Percentiles rank a stretch among this genome's conserved stretches.
These are phyloP conservation scores for Platyrinchus mystaceus DNA, from an alignment of 2,797 vertebrate species.

Conservation along the genomic window DNA sequence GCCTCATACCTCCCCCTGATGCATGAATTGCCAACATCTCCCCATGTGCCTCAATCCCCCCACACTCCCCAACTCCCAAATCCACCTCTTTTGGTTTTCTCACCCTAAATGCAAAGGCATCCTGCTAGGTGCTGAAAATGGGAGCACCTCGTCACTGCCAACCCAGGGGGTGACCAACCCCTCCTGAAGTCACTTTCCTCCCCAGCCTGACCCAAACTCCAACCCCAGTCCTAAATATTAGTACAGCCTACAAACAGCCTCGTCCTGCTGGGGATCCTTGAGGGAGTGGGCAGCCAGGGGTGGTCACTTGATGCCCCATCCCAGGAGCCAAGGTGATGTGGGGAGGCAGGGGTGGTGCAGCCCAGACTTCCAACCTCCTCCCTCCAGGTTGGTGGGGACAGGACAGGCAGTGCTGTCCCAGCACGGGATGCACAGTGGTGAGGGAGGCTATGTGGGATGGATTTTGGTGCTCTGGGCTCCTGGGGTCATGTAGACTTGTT, in stretches of 20 bases:
- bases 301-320: background rate
- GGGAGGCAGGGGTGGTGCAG: background rate
- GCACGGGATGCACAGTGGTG: background rate
- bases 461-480: background rate
- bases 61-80: background rate
- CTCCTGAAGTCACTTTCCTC: background rate
- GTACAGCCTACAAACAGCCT: conserved; percentile 14
- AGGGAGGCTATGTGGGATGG: background rate
- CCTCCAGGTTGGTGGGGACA: background rate
- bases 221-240: background rate
- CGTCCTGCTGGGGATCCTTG: background rate
- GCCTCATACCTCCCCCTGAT: background rate
- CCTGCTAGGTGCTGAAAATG: background rate
- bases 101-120: background rate
- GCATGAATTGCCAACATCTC: background rate
- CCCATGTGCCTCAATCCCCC: background rate
- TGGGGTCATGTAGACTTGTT: background rate
- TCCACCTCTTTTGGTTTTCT: background rate
- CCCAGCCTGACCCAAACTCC: background rate
- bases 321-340: fast-evolving
- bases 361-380: background rate
- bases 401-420: background rate
- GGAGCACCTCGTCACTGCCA: background rate
- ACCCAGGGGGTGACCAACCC: background rate
- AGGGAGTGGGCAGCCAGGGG: background rate